phyloP scores from a whole-genome alignment of 37 sponge, comb jelly and placozoan species.

The Aphrocallistes beatrix region DNA sequence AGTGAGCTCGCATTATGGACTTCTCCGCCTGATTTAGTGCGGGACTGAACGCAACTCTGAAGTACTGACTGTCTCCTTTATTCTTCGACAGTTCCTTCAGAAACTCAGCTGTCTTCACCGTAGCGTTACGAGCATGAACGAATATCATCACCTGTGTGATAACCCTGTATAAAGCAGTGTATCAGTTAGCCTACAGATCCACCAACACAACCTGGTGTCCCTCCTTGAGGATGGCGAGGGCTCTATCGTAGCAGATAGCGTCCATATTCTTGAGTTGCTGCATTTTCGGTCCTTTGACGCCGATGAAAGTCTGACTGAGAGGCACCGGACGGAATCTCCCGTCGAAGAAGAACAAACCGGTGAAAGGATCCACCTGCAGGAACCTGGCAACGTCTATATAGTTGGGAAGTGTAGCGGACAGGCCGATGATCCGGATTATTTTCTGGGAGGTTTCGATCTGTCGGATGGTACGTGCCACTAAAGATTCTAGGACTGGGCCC shows the following conservation, averaged over 20 bases:
- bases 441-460: constrained; percentile 91
- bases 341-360: constrained; percentile 94
- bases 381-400: constrained; percentile 86
- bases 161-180: not conserved
- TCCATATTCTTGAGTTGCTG: constrained; percentile 81
- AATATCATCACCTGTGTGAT: constrained; percentile 81
- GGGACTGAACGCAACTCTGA: constrained; percentile 48
- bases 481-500: constrained; percentile 91
- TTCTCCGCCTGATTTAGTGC: constrained; percentile 52
- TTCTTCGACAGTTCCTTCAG: constrained; percentile 60
- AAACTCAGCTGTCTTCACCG: constrained; percentile 70
- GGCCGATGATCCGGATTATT: constrained; percentile 91
- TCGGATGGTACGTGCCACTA: constrained; percentile 90
- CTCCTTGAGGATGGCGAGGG: constrained; percentile 44
- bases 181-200: not conserved
- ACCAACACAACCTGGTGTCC: constrained; percentile 63
- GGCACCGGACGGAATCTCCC: constrained; percentile 91
- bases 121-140: constrained; percentile 94
- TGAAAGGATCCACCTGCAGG: constrained; percentile 72
- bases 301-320: constrained; percentile 74
- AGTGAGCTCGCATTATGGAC: constrained; percentile 59
- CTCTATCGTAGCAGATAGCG: constrained; percentile 88
- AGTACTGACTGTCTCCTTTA: constrained; percentile 34
- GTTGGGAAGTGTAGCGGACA: constrained; percentile 97
- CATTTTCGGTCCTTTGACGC: constrained; percentile 58